Base-by-base conservation (phyloP, 2,888 invertebrate genomes). In the Tuberolachnus salignus region DNA sequence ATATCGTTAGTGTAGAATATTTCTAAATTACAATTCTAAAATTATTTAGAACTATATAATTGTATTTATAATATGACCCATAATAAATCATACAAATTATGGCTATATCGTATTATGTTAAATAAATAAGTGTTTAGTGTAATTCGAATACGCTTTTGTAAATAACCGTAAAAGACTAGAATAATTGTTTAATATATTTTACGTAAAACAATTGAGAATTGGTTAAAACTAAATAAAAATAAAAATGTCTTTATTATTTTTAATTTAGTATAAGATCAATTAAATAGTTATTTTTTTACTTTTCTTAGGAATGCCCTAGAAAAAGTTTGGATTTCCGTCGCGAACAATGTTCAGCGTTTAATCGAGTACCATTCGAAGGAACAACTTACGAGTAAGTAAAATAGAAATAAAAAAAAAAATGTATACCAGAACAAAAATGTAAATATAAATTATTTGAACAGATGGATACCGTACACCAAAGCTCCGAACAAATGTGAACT, bases 401-500 rank as follows among this genome's bases (percentile, higher is more conserved):
- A 67, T 55, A 34, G 46, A 53, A 53, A 53, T n/a, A 19, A 34
- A 34, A 34, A 34, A 4, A 34, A 34, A 34, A 34, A 34, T 4
- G 3, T 34, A 34, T 34, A 34, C 34, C 34, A 6, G 34, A 46
- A 14, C 3, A 57, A n/a, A 19, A 63, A 59, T 34, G 26, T 19
- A 23, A 71, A 59, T 44, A 51, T 11, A 19, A 11, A 44, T 61
- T 66, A 81, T 82, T 82, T 83, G 83, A 84, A 14, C 85, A 93
- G 92, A 83, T 95, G 95, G 95, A 89, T 94, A 81, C 95, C 95
- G 0, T 95, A 94, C 85, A 92, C 91, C 59, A 93, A 92, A 84
- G 94, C 92, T 4, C 91, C 92, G 16, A 94, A 95, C 85, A 93
- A 93, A 34, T 99, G 98, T 86, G 96, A 97, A 86, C 87, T 98